Percentiles rank a stretch among this genome's conserved stretches.
Evolutionary conservation across 2,797 vertebrate species (phyloP).

Genomic region (Enteromius unitaeniatus): DNA sequence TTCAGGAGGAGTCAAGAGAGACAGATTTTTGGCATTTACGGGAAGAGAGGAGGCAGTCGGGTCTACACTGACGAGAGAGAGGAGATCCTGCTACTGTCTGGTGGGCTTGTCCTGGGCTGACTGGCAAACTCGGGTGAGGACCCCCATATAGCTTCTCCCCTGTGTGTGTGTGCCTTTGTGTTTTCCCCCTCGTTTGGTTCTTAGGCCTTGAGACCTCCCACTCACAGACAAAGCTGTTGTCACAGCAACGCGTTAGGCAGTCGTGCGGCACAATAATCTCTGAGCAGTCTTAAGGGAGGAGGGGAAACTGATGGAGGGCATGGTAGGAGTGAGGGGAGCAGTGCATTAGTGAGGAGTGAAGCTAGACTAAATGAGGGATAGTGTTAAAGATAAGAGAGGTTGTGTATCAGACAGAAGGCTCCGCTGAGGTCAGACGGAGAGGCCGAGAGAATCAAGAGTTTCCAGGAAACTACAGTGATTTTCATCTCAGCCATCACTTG

Average conservation of each 20-base stretch:
- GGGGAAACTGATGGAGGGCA: slow-evolving; percentile 12
- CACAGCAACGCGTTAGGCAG: slow-evolving; percentile 63
- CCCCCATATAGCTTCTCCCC: neutral
- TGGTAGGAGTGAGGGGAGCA: slow-evolving; percentile 12
- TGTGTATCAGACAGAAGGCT: slow-evolving; percentile 32
- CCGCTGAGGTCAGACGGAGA: slow-evolving; percentile 9
- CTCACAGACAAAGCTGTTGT: slow-evolving; percentile 68
- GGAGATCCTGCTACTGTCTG: slow-evolving; percentile 8
- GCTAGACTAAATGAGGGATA: slow-evolving; percentile 62
- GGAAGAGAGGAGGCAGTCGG: neutral
- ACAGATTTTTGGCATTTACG: neutral
- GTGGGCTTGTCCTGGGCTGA: slow-evolving; percentile 28
- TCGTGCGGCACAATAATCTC: slow-evolving; percentile 59
- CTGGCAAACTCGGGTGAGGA: slow-evolving; percentile 22
- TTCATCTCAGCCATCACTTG: slow-evolving; percentile 16
- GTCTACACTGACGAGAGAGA: slow-evolving; percentile 16
- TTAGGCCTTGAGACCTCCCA: slow-evolving; percentile 60
- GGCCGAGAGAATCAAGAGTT: slow-evolving; percentile 2
- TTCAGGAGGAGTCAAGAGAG: slow-evolving; percentile 14
- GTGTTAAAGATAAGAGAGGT: slow-evolving; percentile 49
- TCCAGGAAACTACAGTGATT: slow-evolving; percentile 6
- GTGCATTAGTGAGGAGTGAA: slow-evolving; percentile 28
- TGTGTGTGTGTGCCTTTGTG: slow-evolving; percentile 46
- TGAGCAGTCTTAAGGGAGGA: slow-evolving; percentile 30
- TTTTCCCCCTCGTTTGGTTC: slow-evolving; percentile 28